Evolutionary conservation across 2,888 invertebrate species (phyloP), one percentile per base, ranked within the genome.

Genomic region (Chalcis sispes): DNA sequence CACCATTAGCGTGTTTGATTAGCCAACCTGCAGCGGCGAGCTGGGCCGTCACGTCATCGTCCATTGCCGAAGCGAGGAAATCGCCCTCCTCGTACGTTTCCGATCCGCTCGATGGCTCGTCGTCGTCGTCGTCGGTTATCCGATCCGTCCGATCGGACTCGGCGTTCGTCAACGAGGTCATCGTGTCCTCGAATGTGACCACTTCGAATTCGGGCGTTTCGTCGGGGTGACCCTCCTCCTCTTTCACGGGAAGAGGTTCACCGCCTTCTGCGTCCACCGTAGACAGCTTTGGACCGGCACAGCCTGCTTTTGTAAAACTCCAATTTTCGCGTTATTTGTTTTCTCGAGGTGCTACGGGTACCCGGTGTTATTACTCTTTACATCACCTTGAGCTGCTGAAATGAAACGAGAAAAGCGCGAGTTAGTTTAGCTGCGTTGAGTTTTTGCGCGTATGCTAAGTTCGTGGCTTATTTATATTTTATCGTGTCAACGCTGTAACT

Each of bases 1-100:
- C 89, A 90, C 90, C 90, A 88, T 90, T 87, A 87, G 85, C 86
- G 87, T 89, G 85, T 88, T 89, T 89, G 88, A 88, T 87, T 89
- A 89, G 89, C 90, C 89, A 90, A 95, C 98, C 98, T 88, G 98
- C 97, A 83, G 98, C 97, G 71, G 97, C 98, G 83, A 98, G 91
- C 88, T 98, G 98, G 88, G 98, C 96, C 81, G 98, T 97, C 83
- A 98, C 96, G 87, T 98, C 98, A 89, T 98, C 98, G 82, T 94
- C 94, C 93, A 96, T 94, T 65, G 95, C 94, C 73, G 93, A 94
- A 81, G 95, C 93, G 89, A 97, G 93, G 79, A 97, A 92, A 86
- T 98, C 98, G 1, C 92, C 91, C 69, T 94, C 93, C 86, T 96
- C 97, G 83, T 94, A 95, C 82, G 94, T 94, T 50, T 92, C 91